phyloP scores from a whole-genome alignment of 2,797 vertebrate species.

The Pseudotriccus pelzelni region DNA sequence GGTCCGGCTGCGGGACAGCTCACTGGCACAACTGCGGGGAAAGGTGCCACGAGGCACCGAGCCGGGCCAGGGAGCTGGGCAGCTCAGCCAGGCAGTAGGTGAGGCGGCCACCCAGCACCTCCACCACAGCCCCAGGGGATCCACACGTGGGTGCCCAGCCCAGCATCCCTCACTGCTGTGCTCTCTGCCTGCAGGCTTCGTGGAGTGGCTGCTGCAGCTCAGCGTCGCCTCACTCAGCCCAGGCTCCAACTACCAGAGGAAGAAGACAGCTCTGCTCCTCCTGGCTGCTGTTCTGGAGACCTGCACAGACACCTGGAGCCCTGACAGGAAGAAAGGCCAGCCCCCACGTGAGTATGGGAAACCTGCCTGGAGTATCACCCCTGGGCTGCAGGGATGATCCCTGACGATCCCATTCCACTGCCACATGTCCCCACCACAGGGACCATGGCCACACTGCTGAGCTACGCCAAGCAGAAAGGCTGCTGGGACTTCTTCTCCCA shows the following conservation, averaged over 20 bases:
- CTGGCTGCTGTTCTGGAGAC: constrained; percentile 84
- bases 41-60: background rate
- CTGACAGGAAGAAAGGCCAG: constrained; percentile 87
- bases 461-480: constrained; percentile 72
- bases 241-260: constrained; percentile 87
- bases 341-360: constrained; percentile 81
- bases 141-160: rapidly evolving
- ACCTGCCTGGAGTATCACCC: background rate
- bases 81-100: constrained; percentile 81
- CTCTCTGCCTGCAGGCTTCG: constrained; percentile 74
- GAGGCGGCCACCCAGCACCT: background rate
- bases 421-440: constrained; percentile 41
- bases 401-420: rapidly evolving
- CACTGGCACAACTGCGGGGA: constrained; percentile 76
- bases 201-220: constrained; percentile 86
- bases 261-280: constrained; percentile 84
- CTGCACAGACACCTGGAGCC: constrained; percentile 90
- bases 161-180: rapidly evolving
- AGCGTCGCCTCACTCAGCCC: constrained; percentile 76
- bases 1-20: constrained; percentile 85
- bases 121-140: rapidly evolving
- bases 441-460: constrained; percentile 81
- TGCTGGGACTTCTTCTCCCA: constrained; percentile 86
- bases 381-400: background rate
- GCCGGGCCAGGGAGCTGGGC: background rate